Percentiles rank a stretch among this genome's conserved stretches.
Conservation (phyloP, 1,140 invertebrate species). For the Ceratosolen solmsi region DNA sequence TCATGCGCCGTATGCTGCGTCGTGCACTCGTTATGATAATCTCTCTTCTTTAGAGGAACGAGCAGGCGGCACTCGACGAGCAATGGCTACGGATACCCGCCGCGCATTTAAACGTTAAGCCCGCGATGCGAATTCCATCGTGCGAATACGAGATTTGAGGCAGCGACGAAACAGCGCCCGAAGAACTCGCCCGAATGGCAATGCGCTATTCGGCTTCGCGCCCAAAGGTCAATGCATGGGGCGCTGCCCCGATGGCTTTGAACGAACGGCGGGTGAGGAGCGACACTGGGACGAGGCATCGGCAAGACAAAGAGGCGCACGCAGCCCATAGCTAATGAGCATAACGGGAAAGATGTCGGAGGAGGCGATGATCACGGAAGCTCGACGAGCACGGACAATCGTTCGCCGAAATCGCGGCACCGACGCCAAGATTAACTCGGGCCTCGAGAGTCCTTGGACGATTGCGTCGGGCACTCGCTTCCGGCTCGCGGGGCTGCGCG, state of each 20-base stretch:
- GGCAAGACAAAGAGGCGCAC: not conserved
- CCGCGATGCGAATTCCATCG: no score
- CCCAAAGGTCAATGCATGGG: not conserved
- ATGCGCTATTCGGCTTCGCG: not conserved
- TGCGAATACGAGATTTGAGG: not conserved
- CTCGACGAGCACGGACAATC: conserved; percentile 3
- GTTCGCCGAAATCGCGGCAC: not conserved
- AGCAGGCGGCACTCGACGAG: no score
- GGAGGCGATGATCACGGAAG: not conserved
- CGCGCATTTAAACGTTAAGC: no score
- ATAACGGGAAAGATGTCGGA: not conserved
- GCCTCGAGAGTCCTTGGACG: not conserved
- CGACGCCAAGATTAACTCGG: not conserved
- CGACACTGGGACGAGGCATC: not conserved
- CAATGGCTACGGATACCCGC: no score
- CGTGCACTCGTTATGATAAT: no score
- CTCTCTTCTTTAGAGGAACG: no score
- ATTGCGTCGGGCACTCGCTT: not conserved
- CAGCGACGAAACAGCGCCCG: not conserved
- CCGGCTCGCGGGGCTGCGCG: not conserved
- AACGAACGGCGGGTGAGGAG: not conserved
- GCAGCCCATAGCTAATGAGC: not conserved
- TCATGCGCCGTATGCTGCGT: no score
- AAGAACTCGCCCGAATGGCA: not conserved
- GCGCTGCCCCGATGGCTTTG: not conserved